Base-by-base conservation (phyloP, 2,797 vertebrate genomes). In the Urophycis tenuis region DNA sequence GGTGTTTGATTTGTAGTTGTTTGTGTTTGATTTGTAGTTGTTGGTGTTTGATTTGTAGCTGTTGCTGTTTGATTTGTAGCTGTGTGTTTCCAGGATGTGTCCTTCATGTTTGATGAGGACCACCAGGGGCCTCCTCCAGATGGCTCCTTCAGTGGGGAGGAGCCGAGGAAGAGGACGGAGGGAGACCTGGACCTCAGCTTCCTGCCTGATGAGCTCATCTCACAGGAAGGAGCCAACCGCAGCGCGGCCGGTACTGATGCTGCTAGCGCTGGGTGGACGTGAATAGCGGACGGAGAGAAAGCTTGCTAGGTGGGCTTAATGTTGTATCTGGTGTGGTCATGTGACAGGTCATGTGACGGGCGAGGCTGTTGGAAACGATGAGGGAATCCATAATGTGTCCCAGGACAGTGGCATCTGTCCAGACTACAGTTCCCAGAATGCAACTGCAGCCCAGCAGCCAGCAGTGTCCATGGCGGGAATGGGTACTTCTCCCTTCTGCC, bases 111-210 rank as follows among this genome's bases (percentile, higher is more conserved):
- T 39, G 93, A 88, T 25, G 89, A 90, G 10, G 92, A 93, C 19
- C 80, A 92, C n/a, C 87, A 91, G 77, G 83, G 41, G n/a, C 78
- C 91, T 6, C 36, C 89, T 41, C 82, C 85, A 7, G 85, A 89
- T 25, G 89, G 84, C 76, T 22, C 83, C 78, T 77, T 83, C 9
- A 77, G 71, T 0, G 64, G 6, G 36, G 86, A 84, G 32, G 87
- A 89, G 60, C 60, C 60, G 12, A 67, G 29, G 73, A 83, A 81
- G 76, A 89, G 92, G 32, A 72, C 88, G 3, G 75, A 85, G 0
- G 81, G 92, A 0, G 94, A 94, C 29, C 91, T 96, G 79, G 96
- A 98, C 86, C 94, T 99, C 82, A 96, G 96, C 88, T 97, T 98
- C 85, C 92, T 98, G 31, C 95, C 95, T 9, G 96, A 98, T 85